Percentiles rank a stretch among this genome's conserved stretches.
Conservation (phyloP, 2,113 vertebrate genomes). For the Thunnus maccoyii region DNA sequence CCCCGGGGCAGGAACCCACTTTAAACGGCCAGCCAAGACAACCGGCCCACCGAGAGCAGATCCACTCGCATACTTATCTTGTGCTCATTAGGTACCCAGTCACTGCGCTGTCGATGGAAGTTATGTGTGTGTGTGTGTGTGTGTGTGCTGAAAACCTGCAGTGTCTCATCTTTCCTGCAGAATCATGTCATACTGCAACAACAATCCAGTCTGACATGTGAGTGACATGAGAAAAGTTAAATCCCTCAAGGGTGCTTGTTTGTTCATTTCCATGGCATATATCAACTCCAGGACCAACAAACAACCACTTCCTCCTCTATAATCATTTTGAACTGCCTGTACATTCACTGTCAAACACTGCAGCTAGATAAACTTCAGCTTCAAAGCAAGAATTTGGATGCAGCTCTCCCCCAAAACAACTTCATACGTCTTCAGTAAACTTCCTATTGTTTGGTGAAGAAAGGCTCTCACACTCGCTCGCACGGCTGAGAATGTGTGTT, state of each 20-base stretch:
- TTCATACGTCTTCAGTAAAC: slow-evolving; percentile 27
- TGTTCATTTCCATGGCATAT: slow-evolving; percentile 41
- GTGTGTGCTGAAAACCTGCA: not conserved
- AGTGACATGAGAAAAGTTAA: slow-evolving; percentile 41
- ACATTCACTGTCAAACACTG: slow-evolving; percentile 5
- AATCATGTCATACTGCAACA: slow-evolving; percentile 12
- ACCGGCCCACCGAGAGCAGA: slow-evolving; percentile 20
- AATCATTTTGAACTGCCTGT: slow-evolving; percentile 9
- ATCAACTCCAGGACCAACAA: slow-evolving; percentile 9
- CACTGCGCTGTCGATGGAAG: not conserved
- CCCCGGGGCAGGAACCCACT: slow-evolving; percentile 44
- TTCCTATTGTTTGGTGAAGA: slow-evolving; percentile 16
- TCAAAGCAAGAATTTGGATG: slow-evolving; percentile 25
- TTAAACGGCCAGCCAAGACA: slow-evolving; percentile 46
- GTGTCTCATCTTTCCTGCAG: slow-evolving; percentile 16
- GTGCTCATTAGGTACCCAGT: slow-evolving; percentile 42
- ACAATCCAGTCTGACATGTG: slow-evolving; percentile 26
- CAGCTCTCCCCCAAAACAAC: slow-evolving; percentile 12
- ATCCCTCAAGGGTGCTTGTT: not conserved
- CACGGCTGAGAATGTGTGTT: not conserved
- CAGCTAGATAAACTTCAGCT: slow-evolving; percentile 15
- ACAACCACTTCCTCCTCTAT: slow-evolving; percentile 2
- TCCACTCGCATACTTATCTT: slow-evolving; percentile 19
- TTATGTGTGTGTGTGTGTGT: not conserved
- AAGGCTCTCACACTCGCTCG: not conserved